phyloP scores from a whole-genome alignment of 2,113 vertebrate genomes.

The Coreoperca whiteheadi region DNA sequence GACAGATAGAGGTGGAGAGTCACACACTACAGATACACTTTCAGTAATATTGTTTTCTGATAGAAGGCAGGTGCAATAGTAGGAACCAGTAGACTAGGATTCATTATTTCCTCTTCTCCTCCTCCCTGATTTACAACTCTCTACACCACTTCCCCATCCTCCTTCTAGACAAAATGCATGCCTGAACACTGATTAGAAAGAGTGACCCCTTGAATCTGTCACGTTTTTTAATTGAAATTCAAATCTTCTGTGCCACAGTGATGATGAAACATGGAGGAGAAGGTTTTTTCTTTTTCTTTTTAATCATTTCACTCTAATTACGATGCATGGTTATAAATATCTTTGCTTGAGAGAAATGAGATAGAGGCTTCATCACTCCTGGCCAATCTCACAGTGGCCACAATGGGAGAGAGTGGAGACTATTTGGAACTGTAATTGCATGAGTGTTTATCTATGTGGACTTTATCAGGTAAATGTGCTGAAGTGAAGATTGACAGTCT shows the following conservation, averaged over 20 bases:
- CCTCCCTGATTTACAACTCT: conserved; percentile 54
- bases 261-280: conserved; percentile 61
- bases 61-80: conserved; percentile 8
- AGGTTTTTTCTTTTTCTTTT: conserved; percentile 20
- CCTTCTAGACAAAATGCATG: conserved; percentile 32
- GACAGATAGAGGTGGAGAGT: conserved; percentile 2
- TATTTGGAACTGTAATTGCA: conserved; percentile 61
- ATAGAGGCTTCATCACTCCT: conserved; percentile 48
- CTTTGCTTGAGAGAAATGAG: conserved; percentile 58
- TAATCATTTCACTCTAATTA: conserved; percentile 74
- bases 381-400: conserved; percentile 54
- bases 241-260: conserved; percentile 51
- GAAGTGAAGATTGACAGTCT: conserved; percentile 64
- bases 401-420: conserved; percentile 14
- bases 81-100: conserved; percentile 1
- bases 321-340: conserved; percentile 69
- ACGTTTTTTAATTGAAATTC: conserved; percentile 76
- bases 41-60: conserved; percentile 21
- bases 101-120: conserved; percentile 44
- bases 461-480: conserved; percentile 70
- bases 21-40: conserved; percentile 30
- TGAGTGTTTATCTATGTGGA: conserved; percentile 66
- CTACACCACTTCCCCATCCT: conserved; percentile 26
- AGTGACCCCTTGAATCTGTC: conserved; percentile 71
- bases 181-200: conserved; percentile 63